phyloP scores from a whole-genome alignment of 2,113 vertebrate species.

The Rousettus leschenaultii region DNA sequence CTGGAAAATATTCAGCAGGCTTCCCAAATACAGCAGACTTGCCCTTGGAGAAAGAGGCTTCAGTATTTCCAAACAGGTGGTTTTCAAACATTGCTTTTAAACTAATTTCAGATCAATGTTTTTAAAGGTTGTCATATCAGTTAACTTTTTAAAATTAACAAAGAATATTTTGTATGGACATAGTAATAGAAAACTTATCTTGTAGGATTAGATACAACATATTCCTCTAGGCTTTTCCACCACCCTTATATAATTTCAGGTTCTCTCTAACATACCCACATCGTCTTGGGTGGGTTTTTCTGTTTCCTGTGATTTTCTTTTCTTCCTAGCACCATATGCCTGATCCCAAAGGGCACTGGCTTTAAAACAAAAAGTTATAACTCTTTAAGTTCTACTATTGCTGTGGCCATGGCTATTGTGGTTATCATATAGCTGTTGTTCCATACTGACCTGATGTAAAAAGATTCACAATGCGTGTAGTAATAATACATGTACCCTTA shows the following conservation, averaged over 20 bases:
- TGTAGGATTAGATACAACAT: neutral
- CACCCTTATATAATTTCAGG: too few species aligned
- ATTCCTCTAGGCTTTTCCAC: neutral
- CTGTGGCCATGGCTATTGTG: neutral
- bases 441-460: neutral
- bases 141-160: neutral
- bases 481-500: neutral
- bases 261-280: neutral
- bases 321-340: neutral
- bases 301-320: neutral
- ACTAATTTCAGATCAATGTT: constrained; percentile 28
- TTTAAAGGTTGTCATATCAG: neutral
- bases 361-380: neutral
- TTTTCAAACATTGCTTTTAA: neutral
- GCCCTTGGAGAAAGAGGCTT: neutral
- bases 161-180: neutral
- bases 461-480: neutral
- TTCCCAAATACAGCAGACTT: neutral
- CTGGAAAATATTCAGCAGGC: neutral
- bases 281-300: neutral
- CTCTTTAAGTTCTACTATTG: neutral
- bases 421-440: neutral
- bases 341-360: neutral
- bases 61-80: neutral
- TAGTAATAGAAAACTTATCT: neutral